Base-by-base conservation (phyloP, 2,888 invertebrate species). In the Heteropelma amictum region DNA sequence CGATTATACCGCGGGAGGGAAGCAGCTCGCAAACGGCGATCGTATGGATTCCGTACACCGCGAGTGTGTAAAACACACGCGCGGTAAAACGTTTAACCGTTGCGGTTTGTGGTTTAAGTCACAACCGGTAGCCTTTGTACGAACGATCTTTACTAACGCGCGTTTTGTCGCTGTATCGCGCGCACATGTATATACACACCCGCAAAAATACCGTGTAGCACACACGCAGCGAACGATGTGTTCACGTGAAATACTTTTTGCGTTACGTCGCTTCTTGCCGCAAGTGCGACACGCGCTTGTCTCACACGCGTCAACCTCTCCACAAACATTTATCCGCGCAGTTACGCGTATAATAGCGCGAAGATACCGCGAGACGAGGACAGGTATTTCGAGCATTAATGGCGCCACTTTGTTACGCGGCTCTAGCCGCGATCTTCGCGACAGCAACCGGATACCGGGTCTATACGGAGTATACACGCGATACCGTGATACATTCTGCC, bases 201-300 rank as follows among this genome's bases (percentile, higher is more conserved):
- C 38, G 8, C 28, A 8, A 19, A 21, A 28, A 53, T 75, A 53
- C 40, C 58, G 71, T 49, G 74, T 77, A 65, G 51, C 68, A 67
- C 49, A 63, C 64, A 58, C 70, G 56, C 21, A 63, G 19, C 35
- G 58, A 70, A n/a, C n/a, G n/a, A n/a, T n/a, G n/a, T n/a, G n/a
- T n/a, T 42, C 65, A 60, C 72, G 72, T 72, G 71, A 72, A 77
- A 79, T 80, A 76, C 33, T 71, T 72, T 72, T 54, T 64, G 77
- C 69, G 79, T 80, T 81, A 76, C 81, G 76, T 77, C 72, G 72
- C 72, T 80, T 75, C 61, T 73, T 71, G 70, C 64, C 58, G 56
- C 60, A 63, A 61, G 45, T 67, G 23, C 61, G 70, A 49, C 71
- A 54, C 79, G 72, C 76, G 77, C 77, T 71, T 49, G 38, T 63